Conservation (phyloP, 2,888 invertebrate genomes). For the Tenthredo livida region DNA sequence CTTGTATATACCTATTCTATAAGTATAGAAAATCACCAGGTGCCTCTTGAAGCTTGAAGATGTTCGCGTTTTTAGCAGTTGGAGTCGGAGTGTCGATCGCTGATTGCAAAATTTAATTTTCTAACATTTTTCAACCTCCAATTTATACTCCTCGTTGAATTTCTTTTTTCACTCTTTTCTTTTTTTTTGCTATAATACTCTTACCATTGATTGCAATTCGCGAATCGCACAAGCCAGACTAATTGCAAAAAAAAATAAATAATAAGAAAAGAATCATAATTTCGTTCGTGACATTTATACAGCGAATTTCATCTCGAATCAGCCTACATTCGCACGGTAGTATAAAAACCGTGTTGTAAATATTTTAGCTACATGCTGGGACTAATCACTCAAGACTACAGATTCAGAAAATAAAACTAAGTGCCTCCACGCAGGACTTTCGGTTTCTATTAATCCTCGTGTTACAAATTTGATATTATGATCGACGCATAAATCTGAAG, state of each 20-base stretch:
- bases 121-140: constrained; percentile 1
- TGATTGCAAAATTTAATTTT: constrained; percentile 2
- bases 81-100: neutral
- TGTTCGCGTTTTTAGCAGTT: neutral
- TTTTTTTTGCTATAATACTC: neutral
- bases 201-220: constrained; percentile 12
- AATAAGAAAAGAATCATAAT: neutral
- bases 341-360: neutral
- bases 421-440: neutral
- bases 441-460: neutral
- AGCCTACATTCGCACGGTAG: neutral
- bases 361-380: neutral
- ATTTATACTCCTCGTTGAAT: neutral
- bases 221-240: neutral
- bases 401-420: neutral
- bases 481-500: neutral
- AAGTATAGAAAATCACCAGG: neutral
- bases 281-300: neutral
- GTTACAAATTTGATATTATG: neutral
- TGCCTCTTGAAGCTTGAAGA: neutral
- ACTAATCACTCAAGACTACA: neutral
- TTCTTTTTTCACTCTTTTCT: neutral
- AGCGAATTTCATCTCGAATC: neutral
- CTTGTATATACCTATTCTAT: too few relatives aligned
- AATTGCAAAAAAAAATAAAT: neutral